A percentile compares a stretch with the other conserved stretches of the same genome.
Evolutionary conservation across 2,113 vertebrate species (phyloP).

Genomic region (Scomber colias): DNA sequence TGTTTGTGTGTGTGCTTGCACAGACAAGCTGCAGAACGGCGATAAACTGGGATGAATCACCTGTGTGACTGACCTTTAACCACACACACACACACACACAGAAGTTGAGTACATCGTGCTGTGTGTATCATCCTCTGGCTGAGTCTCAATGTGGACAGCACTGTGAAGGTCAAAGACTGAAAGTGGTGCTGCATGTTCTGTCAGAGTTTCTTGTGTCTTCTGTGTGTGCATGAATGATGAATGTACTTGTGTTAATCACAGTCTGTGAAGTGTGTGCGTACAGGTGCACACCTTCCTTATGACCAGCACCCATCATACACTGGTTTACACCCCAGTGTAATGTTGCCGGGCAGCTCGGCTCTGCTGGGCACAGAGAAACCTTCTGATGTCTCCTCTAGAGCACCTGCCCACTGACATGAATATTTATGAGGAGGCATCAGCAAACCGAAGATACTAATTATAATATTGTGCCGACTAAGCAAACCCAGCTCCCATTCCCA

Average conservation of each 20-base stretch:
- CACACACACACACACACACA: constrained; percentile 20
- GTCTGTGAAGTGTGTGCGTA: constrained; percentile 10
- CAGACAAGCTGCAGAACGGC: constrained; percentile 1
- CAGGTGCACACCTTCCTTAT: constrained; percentile 4
- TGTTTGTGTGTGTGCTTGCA: not conserved
- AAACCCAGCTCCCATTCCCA: constrained; percentile 58
- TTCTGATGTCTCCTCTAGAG: constrained; percentile 52
- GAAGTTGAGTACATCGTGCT: not conserved
- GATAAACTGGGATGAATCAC: constrained; percentile 45
- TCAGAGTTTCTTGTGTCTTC: not conserved
- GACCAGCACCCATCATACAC: constrained; percentile 28
- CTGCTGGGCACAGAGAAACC: constrained; percentile 41
- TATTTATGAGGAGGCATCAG: constrained; percentile 69
- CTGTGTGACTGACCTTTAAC: constrained; percentile 42
- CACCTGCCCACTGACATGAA: constrained; percentile 66
- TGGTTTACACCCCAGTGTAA: constrained; percentile 34
- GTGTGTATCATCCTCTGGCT: constrained; percentile 8
- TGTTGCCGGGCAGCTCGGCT: constrained; percentile 45
- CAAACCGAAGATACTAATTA: constrained; percentile 68
- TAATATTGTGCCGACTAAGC: constrained; percentile 69
- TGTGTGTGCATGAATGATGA: constrained; percentile 15
- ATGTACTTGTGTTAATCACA: not conserved
- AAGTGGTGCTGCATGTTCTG: not conserved
- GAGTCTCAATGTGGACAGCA: not conserved
- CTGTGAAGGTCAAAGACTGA: constrained; percentile 38